Evolutionary conservation across 1,140 invertebrate species (phyloP), one percentile per base, ranked within the genome.

Genomic region (Thaumatotibia leucotreta): DNA sequence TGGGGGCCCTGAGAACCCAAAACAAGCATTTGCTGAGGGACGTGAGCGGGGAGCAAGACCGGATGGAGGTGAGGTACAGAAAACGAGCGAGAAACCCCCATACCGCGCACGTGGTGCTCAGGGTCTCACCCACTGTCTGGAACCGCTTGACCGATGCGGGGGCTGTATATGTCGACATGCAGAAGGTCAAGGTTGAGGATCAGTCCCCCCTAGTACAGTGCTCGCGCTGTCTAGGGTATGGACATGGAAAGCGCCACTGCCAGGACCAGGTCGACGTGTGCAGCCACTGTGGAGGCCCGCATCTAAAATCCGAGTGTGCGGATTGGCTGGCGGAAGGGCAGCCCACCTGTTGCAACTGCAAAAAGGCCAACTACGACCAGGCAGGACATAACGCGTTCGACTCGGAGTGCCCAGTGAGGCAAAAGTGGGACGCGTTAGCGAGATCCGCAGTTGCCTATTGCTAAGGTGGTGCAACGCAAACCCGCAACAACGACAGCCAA

Each of bases 141-240:
- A 10, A 27, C 8, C 22, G 50, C 2, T 9, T 49, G 0, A 65
- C 29, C 1, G 29, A 29, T 0, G 10, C 10, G 1, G 63, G 29
- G 2, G 11, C 4, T 1, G 17, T 61, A 0, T 35, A 31, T 10
- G 45, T 68, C 0, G 66, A 66, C 27, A 10, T 68, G 0, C 64
- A 68, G 45, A 17, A 14, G 1, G 32, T 66, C 1, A 22, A 1
- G 14, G 70, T 67, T 0, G 62, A 32, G n/a, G 70, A 75, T 52
- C 68, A 75, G 24, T 64, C 70, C 4, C 67, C 70, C 1, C 22
- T 72, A 20, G 50, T 75, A 1, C 73, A 75, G 45, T 75, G 73
- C 23, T 31, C 66, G 0, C 31, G 45, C 6, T 74, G 72, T 14
- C 29, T 70, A 1, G 68, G 61, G 0, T 74, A 61, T 33, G 67